These are phyloP conservation scores for Fragum fragum DNA, from an alignment of 2,888 invertebrate species.

Conservation along the genomic window DNA sequence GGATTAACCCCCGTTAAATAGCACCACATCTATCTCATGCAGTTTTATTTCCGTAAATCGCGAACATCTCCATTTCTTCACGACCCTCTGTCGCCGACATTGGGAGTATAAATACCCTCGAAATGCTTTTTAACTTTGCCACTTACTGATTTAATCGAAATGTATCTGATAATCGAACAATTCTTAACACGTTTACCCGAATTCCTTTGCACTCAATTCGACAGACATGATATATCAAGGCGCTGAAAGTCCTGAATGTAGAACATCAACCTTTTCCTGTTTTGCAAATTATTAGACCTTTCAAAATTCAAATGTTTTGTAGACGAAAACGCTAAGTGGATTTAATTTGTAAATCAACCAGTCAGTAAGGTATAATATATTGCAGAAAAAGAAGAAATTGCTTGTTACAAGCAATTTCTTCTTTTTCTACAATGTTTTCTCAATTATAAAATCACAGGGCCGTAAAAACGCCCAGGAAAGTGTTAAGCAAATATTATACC, in stretches of 20 bases:
- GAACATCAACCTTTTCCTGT: too few relatives aligned
- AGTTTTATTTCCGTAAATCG: conserved; percentile 21
- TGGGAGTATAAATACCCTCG: neutral
- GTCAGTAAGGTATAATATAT: too few relatives aligned
- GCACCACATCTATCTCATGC: neutral
- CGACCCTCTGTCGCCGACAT: conserved; percentile 22
- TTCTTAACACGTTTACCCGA: neutral
- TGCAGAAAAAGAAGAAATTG: too few relatives aligned
- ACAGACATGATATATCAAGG: neutral
- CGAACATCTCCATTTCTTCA: neutral
- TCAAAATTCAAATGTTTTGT: too few relatives aligned
- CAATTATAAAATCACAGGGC: too few relatives aligned
- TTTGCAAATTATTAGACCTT: too few relatives aligned
- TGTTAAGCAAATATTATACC: too few relatives aligned
- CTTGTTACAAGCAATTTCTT: too few relatives aligned
- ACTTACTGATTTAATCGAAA: conserved; percentile 6
- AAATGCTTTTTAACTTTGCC: neutral
- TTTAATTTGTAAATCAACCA: too few relatives aligned
- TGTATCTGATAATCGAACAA: neutral
- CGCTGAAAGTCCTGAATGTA: neutral
- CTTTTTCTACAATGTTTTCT: too few relatives aligned
- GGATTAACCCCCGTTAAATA: neutral
- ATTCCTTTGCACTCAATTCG: neutral
- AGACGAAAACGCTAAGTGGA: too few relatives aligned
- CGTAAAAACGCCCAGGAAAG: too few relatives aligned